Evolutionary conservation across 2,797 vertebrate genomes (phyloP).

Genomic region (Pangasius macronema): DNA sequence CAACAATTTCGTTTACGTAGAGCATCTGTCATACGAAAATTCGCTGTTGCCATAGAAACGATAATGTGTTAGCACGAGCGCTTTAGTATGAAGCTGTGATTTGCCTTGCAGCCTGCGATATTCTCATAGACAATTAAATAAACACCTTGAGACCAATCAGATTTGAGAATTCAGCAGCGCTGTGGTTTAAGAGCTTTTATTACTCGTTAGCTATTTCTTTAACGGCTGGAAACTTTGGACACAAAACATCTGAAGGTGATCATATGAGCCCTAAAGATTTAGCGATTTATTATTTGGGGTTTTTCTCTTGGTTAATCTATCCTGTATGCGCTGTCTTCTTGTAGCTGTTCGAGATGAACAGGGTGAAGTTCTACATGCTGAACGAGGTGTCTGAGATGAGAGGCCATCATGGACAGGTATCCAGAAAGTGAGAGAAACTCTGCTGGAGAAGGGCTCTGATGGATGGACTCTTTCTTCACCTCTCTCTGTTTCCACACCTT

Average conservation of each 20-base stretch:
- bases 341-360: slow-evolving; percentile 93
- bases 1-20: background rate
- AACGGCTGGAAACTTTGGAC: background rate
- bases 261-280: too few species aligned
- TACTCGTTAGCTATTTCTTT: background rate
- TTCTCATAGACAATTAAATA: background rate
- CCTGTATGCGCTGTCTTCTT: slow-evolving; percentile 35
- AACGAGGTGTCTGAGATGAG: slow-evolving; percentile 95
- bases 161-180: background rate
- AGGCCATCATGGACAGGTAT: slow-evolving; percentile 97
- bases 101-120: background rate
- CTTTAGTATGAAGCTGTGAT: too few species aligned
- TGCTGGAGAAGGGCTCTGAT: slow-evolving; percentile 26
- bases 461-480: background rate
- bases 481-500: background rate
- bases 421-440: slow-evolving; percentile 80
- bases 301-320: background rate
- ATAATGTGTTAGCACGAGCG: background rate
- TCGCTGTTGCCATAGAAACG: background rate
- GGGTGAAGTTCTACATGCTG: slow-evolving; percentile 99
- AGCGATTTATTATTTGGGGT: background rate
- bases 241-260: background rate
- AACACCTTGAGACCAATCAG: background rate
- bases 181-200: background rate
- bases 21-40: background rate